Evolutionary conservation across 1,140 invertebrate species (phyloP).

Genomic region (Caenorhabditis remanei): DNA sequence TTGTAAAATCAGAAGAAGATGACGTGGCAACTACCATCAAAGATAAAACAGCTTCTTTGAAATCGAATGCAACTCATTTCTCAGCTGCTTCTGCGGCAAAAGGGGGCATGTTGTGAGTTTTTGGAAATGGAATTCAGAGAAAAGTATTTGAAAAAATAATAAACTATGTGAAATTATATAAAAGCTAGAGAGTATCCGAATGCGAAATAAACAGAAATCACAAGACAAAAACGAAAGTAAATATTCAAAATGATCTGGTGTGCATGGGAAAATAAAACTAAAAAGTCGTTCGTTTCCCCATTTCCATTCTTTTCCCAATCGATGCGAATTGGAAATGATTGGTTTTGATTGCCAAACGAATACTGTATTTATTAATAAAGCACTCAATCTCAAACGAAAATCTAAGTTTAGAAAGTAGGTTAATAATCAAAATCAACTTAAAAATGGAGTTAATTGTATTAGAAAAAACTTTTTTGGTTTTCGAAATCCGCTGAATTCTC

Average conservation of each 20-base stretch:
- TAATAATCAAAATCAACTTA: neutral
- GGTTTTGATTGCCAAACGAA: slow-evolving; percentile 15
- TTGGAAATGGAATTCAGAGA: neutral
- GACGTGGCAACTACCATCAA: slow-evolving; percentile 7
- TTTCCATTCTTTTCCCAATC: neutral
- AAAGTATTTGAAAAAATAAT: neutral
- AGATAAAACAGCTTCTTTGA: slow-evolving; percentile 29
- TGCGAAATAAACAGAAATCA: neutral
- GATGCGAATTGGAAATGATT: neutral
- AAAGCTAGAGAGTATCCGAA: neutral
- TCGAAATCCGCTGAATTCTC: neutral
- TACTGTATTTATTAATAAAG: slow-evolving; percentile 20
- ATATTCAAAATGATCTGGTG: neutral
- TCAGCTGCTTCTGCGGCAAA: slow-evolving; percentile 34
- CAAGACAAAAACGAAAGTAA: neutral
- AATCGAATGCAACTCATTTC: slow-evolving; percentile 42
- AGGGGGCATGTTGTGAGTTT: slow-evolving; percentile 40
- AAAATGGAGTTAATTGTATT: neutral
- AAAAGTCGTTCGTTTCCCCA: neutral
- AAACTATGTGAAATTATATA: neutral
- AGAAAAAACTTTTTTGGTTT: slow-evolving; percentile 4
- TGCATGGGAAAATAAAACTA: slow-evolving; percentile 26
- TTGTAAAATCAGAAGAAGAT: slow-evolving; percentile 33
- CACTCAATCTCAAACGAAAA: neutral
- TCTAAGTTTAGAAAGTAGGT: slow-evolving; percentile 9